Conservation (phyloP, 2,113 vertebrate species). For the Apus apus region DNA sequence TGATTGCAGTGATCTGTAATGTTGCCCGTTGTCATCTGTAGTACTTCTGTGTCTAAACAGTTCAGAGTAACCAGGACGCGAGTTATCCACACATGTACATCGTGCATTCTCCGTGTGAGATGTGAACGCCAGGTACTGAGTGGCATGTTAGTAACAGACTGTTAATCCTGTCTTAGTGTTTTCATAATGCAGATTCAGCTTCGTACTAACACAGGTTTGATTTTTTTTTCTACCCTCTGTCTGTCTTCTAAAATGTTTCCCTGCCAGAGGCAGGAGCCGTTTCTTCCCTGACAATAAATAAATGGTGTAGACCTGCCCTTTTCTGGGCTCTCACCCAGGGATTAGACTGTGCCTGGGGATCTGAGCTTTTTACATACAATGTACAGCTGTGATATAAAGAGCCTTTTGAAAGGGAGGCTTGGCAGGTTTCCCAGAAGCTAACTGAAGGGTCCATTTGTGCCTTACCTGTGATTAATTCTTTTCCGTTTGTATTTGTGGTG, state of each 20-base stretch:
- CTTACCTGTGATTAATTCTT: conserved; percentile 57
- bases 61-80: conserved; percentile 21
- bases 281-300: conserved; percentile 32
- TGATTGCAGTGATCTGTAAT: background rate
- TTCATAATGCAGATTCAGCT: background rate
- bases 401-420: conserved; percentile 44
- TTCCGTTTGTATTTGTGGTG: conserved; percentile 37
- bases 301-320: conserved; percentile 38
- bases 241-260: conserved; percentile 5
- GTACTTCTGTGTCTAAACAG: conserved; percentile 55
- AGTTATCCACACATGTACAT: conserved; percentile 19
- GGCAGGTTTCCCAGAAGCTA: conserved; percentile 56
- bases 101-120: conserved; percentile 46
- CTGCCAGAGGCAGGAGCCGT: background rate
- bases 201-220: conserved; percentile 30
- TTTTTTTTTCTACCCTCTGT: background rate
- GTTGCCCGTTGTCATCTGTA: conserved; percentile 18
- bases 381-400: conserved; percentile 46
- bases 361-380: conserved; percentile 43
- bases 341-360: background rate
- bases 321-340: conserved; percentile 37
- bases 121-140: conserved; percentile 39
- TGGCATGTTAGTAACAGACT: background rate
- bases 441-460: conserved; percentile 49
- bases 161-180: background rate